A percentile compares a stretch with the other conserved stretches of the same genome.
Evolutionary conservation across 2,888 invertebrate species (phyloP).

Genomic region (Salticus scenicus): DNA sequence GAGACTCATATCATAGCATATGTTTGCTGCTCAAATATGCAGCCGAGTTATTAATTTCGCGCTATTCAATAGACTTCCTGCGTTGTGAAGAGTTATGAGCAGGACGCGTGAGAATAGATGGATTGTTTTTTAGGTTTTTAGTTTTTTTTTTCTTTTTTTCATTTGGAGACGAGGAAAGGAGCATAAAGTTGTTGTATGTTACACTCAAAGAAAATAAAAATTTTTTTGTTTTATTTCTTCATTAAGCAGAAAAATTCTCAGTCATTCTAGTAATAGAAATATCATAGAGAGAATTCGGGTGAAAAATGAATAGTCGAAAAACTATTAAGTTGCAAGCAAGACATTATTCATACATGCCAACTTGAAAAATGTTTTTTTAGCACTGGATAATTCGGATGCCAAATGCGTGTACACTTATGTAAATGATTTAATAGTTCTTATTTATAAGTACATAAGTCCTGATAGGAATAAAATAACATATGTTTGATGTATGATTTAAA

Average conservation of each 20-base stretch:
- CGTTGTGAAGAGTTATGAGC: slow-evolving; percentile 49
- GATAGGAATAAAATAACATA: too few species aligned
- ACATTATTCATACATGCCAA: not conserved
- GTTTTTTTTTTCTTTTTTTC: too few species aligned
- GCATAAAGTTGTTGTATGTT: not conserved
- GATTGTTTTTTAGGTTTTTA: not conserved
- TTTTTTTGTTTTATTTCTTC: not conserved
- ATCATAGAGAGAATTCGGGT: not conserved
- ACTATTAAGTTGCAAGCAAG: not conserved
- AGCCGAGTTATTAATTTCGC: slow-evolving; percentile 48
- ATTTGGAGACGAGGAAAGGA: not conserved
- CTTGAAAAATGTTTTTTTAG: too few species aligned
- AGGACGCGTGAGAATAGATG: slow-evolving; percentile 26
- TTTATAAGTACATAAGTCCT: too few species aligned
- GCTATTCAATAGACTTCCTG: slow-evolving; percentile 59
- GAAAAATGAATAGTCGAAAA: not conserved
- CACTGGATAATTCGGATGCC: too few species aligned
- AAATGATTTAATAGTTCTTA: too few species aligned
- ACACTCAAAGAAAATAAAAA: not conserved
- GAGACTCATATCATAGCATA: slow-evolving; percentile 43
- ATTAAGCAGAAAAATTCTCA: not conserved
- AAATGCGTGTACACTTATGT: too few species aligned
- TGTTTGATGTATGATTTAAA: too few species aligned
- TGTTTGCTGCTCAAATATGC: slow-evolving; percentile 32
- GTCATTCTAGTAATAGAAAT: not conserved